Evolutionary conservation across 35 echinoderm and acorn worm genomes (phyloP).

Genomic region (Acanthaster planci): DNA sequence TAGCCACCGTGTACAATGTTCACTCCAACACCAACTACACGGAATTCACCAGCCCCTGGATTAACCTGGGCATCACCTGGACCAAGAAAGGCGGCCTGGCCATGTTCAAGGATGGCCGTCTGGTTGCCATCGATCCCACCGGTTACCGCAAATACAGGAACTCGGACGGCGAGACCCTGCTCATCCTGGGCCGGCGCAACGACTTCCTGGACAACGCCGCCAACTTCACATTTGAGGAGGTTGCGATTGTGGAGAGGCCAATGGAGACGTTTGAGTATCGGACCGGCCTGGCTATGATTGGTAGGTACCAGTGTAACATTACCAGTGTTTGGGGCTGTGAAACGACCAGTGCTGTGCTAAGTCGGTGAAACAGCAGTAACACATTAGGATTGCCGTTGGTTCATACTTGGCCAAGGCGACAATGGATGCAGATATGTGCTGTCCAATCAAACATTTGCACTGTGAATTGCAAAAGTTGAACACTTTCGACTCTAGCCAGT

Average conservation of each 20-base stretch:
- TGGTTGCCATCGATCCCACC: conserved; percentile 60
- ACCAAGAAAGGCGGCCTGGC: conserved; percentile 51
- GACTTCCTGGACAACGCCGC: conserved; percentile 73
- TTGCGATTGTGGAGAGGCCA: conserved; percentile 54
- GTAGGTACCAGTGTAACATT: too few relatives aligned
- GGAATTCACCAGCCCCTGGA: conserved; percentile 56
- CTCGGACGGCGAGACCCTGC: conserved; percentile 48
- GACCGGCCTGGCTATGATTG: conserved; percentile 54
- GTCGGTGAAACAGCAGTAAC: too few relatives aligned
- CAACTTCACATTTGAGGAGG: conserved; percentile 81
- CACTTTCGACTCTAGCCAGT: too few relatives aligned
- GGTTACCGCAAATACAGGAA: conserved; percentile 76
- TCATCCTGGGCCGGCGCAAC: conserved; percentile 83
- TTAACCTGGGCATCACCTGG: conserved; percentile 77
- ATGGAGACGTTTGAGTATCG: conserved; percentile 69
- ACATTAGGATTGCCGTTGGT: too few relatives aligned
- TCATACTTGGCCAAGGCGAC: too few relatives aligned
- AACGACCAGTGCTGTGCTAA: too few relatives aligned
- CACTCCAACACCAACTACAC: conserved; percentile 6
- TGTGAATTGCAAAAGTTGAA: too few relatives aligned
- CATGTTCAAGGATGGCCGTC: conserved; percentile 66
- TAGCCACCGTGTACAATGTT: not conserved
- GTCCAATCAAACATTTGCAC: too few relatives aligned
- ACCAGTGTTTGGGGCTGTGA: too few relatives aligned
- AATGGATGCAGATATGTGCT: too few relatives aligned